Percentiles rank a stretch among this genome's conserved stretches.
These are phyloP conservation scores for Microchirus variegatus DNA, from an alignment of 2,797 vertebrate species.

Conservation along the genomic window DNA sequence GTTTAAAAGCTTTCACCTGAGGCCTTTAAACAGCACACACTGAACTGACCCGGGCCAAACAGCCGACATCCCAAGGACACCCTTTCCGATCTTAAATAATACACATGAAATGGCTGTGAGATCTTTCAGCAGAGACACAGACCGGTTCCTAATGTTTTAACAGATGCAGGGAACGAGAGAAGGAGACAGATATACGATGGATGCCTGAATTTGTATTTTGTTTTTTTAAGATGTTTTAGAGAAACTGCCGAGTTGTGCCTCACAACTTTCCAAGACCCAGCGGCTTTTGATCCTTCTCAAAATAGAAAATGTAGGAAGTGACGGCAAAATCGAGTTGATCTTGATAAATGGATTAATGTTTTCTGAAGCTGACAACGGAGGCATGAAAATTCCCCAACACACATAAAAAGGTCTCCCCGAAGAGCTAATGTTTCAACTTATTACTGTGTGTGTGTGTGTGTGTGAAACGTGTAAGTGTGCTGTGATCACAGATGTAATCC, in stretches of 20 bases:
- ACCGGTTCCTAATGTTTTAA: constrained; percentile 38
- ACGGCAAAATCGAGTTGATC: constrained; percentile 32
- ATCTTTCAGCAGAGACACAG: constrained; percentile 42
- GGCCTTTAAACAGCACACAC: constrained; percentile 36
- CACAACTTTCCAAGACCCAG: too few relatives aligned
- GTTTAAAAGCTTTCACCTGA: constrained; percentile 40
- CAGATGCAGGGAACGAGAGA: constrained; percentile 27
- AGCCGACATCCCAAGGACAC: constrained; percentile 53
- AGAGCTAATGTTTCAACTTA: constrained; percentile 30
- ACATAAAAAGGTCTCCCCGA: constrained; percentile 34
- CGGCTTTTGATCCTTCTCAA: constrained; percentile 35
- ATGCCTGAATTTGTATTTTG: constrained; percentile 3
- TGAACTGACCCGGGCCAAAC: constrained; percentile 21
- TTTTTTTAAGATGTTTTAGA: not conserved
- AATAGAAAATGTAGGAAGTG: constrained; percentile 59
- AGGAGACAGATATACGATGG: not conserved
- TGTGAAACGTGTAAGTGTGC: constrained; percentile 9
- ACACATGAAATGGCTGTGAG: constrained; percentile 36
- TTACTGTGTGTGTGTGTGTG: constrained; percentile 10
- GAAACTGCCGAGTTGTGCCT: constrained; percentile 30
- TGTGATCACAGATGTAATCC: constrained; percentile 57
- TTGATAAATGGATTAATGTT: constrained; percentile 47
- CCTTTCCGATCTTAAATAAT: constrained; percentile 42
- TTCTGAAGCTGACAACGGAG: constrained; percentile 44
- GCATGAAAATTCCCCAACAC: constrained; percentile 39